Evolutionary conservation across 2,888 invertebrate genomes (phyloP).

Genomic region (Caenorhabditis zanzibari): DNA sequence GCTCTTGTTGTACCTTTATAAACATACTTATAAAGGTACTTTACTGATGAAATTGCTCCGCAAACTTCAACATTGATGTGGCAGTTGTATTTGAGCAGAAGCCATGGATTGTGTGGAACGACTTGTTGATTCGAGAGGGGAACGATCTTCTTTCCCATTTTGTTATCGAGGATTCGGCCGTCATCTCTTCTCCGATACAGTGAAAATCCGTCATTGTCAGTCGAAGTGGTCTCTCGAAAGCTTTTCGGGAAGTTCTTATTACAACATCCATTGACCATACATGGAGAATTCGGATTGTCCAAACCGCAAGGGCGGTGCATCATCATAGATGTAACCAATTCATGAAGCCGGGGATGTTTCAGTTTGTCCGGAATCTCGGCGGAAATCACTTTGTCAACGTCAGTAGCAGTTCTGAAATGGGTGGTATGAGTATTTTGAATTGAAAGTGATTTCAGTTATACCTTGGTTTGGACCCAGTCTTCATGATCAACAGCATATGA

Average conservation of each 20-base stretch:
- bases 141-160: not conserved
- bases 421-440: not conserved
- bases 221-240: constrained; percentile 77
- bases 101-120: constrained; percentile 83
- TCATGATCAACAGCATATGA: constrained; percentile 76
- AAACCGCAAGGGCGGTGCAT: too few species aligned
- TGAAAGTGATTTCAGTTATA: not conserved
- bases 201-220: constrained; percentile 83
- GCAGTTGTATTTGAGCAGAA: constrained; percentile 66
- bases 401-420: constrained; percentile 24
- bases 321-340: too few species aligned
- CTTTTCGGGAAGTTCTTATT: constrained; percentile 84
- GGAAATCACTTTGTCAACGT: constrained; percentile 43
- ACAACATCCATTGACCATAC: constrained; percentile 82
- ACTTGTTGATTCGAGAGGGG: constrained; percentile 80
- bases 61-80: constrained; percentile 81
- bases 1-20: too few species aligned
- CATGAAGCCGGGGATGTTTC: constrained; percentile 50
- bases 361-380: constrained; percentile 74
- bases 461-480: constrained; percentile 77
- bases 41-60: constrained; percentile 74
- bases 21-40: constrained; percentile 35
- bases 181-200: constrained; percentile 79
- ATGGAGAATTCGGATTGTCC: constrained; percentile 75
- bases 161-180: constrained; percentile 54